A percentile compares a stretch with the other conserved stretches of the same genome.
These are phyloP conservation scores for Notamacropus eugenii DNA, from an alignment of 2,797 vertebrate species.

Conservation along the genomic window DNA sequence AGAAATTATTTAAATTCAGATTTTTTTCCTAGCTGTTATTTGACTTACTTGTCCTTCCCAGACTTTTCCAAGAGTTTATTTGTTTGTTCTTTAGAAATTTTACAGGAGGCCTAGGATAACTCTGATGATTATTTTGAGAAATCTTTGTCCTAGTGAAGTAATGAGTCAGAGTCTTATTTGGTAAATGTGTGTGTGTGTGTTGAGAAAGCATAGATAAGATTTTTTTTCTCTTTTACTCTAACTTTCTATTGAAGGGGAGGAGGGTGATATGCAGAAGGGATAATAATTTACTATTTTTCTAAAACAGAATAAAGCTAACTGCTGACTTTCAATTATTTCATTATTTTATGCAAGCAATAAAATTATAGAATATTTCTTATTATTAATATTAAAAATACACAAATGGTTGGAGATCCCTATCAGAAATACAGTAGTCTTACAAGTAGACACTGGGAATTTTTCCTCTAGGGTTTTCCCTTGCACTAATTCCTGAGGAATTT, in stretches of 20 bases:
- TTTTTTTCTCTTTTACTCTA: background rate
- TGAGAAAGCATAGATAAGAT: background rate
- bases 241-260: background rate
- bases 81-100: slow-evolving; percentile 30
- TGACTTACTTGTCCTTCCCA: background rate
- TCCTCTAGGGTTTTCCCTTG: background rate
- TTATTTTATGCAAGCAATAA: background rate
- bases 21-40: background rate
- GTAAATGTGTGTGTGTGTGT: background rate
- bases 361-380: background rate
- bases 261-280: background rate
- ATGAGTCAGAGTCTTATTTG: background rate
- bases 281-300: background rate
- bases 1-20: background rate
- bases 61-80: background rate
- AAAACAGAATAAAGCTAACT: background rate
- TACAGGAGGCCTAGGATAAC: background rate
- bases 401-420: background rate
- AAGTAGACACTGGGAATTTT: background rate
- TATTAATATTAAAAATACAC: background rate
- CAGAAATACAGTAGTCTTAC: background rate
- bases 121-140: background rate
- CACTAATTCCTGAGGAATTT: background rate
- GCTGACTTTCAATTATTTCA: too few relatives aligned
- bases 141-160: background rate